Conservation (phyloP, 2,797 vertebrate genomes). For the Oreortyx pictus region DNA sequence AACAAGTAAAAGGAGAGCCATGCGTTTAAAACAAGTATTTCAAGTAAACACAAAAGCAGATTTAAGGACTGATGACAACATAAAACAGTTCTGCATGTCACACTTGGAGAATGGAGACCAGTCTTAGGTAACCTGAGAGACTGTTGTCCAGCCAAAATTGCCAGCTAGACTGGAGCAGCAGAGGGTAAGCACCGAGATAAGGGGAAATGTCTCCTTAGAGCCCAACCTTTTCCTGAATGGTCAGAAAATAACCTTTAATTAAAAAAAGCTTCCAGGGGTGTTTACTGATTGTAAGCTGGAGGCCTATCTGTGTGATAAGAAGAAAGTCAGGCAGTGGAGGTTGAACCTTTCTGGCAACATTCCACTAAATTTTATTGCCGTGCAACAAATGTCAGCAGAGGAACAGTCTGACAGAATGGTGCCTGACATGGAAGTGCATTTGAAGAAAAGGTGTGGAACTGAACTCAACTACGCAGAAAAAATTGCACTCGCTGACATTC, state of each 20-base stretch:
- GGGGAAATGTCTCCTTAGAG: not conserved
- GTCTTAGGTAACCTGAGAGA: not conserved
- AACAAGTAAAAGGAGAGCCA: not conserved
- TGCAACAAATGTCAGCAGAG: not conserved
- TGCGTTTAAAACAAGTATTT: not conserved
- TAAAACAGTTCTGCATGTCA: not conserved
- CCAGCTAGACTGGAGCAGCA: not conserved
- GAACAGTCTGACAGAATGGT: not conserved
- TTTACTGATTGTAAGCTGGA: not conserved
- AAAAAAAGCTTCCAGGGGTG: not conserved
- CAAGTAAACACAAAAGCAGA: not conserved
- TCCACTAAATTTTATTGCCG: not conserved
- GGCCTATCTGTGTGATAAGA: not conserved
- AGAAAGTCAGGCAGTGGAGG: not conserved
- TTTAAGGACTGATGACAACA: not conserved
- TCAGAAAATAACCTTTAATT: slow-evolving; percentile 36
- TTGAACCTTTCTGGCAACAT: not conserved
- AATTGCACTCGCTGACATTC: not conserved
- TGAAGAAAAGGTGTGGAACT: not conserved
- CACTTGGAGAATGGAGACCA: not conserved
- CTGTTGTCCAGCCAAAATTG: not conserved
- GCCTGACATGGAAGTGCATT: not conserved
- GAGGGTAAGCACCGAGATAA: not conserved
- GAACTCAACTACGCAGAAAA: not conserved
- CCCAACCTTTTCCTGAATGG: not conserved